These are phyloP conservation scores for Falcunculus frontatus DNA, from an alignment of 2,113 vertebrate species.

Conservation along the genomic window DNA sequence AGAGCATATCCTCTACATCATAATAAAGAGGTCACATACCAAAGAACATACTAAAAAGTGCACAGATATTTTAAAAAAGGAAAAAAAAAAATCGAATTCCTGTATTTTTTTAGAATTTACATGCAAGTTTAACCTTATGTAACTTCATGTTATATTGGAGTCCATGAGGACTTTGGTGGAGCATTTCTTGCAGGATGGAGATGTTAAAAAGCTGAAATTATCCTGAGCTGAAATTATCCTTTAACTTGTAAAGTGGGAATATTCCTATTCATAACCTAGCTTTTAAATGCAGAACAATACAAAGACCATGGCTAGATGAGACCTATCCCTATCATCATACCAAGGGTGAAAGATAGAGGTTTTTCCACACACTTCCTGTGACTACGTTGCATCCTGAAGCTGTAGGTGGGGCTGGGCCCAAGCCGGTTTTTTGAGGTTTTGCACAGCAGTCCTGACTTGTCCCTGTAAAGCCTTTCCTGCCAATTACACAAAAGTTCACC, in stretches of 20 bases:
- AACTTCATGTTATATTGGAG: not conserved
- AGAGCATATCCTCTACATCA: not conserved
- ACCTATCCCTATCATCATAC: not conserved
- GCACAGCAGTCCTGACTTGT: not conserved
- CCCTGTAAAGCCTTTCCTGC: not conserved
- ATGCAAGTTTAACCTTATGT: not conserved
- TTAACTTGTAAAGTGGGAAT: not conserved
- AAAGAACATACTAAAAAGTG: not conserved
- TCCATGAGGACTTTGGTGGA: not conserved
- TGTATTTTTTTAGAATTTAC: not conserved
- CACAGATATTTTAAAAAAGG: accelerated
- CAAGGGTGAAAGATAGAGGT: not conserved
- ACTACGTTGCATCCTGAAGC: not conserved
- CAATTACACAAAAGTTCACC: accelerated
- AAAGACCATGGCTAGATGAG: not conserved
- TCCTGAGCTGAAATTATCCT: not conserved
- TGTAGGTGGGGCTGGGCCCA: not conserved
- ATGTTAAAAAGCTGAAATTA: not conserved
- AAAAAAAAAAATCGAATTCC: not conserved
- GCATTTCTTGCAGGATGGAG: not conserved
- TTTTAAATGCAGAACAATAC: not conserved
- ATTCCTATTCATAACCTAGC: not conserved
- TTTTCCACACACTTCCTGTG: not conserved
- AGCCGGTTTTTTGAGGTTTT: not conserved
- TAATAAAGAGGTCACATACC: not conserved